Evolutionary conservation across 2,113 vertebrate genomes (phyloP).

Genomic region (Coracopsis vasa): DNA sequence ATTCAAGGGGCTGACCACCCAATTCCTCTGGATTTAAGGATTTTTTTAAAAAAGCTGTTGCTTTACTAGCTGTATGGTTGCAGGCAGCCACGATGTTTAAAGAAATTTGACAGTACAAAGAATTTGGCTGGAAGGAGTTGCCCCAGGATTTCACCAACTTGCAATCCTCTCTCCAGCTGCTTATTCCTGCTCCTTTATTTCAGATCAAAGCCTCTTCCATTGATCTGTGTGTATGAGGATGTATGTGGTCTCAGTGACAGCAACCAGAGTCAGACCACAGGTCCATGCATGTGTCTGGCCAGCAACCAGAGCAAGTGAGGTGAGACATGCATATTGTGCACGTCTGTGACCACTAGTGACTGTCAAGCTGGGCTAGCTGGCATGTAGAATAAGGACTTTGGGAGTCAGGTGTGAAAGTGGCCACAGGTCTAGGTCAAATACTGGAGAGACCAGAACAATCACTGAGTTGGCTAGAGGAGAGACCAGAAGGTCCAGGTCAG

Average conservation of each 20-base stretch:
- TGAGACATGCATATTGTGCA: accelerated
- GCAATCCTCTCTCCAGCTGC: neutral
- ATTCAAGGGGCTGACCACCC: neutral
- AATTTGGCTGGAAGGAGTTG: neutral
- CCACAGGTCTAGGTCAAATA: neutral
- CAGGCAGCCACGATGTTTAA: accelerated
- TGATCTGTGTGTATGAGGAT: too few species aligned
- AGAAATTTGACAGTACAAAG: neutral
- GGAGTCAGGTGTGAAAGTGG: neutral
- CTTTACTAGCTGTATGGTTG: neutral
- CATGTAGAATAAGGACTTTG: neutral
- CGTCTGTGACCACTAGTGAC: neutral
- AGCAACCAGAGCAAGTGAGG: neutral
- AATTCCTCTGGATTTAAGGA: neutral
- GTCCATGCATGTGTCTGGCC: neutral
- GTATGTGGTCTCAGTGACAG: neutral
- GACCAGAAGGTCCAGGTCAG: neutral
- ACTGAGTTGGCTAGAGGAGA: neutral
- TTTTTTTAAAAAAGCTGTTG: neutral
- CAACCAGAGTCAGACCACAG: neutral
- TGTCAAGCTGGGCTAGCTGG: neutral
- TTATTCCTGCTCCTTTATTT: neutral
- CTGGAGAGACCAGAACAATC: neutral
- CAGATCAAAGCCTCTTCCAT: neutral
- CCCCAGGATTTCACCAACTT: neutral